Evolutionary conservation across 2,797 vertebrate genomes (phyloP).

Genomic region (Vipera latastei): DNA sequence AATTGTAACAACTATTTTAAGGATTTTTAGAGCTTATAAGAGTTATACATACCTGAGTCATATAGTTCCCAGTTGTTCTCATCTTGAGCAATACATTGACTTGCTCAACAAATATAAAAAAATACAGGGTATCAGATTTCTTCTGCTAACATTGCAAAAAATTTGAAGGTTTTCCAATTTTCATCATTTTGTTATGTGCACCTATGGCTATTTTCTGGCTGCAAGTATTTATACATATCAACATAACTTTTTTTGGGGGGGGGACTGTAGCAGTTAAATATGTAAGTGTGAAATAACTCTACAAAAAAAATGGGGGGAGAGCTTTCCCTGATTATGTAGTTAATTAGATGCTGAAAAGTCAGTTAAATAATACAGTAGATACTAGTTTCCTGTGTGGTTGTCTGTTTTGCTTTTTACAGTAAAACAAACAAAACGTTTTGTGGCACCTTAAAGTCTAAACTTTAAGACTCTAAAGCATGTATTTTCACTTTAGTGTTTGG

Average conservation of each 20-base stretch:
- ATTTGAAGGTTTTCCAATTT: not conserved
- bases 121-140: not conserved
- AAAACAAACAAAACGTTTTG: not conserved
- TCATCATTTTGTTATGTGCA: not conserved
- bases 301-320: not conserved
- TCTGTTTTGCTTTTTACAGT: not conserved
- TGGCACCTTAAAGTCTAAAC: not conserved
- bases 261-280: not conserved
- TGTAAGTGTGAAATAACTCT: not conserved
- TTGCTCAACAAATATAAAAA: not conserved
- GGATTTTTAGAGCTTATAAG: not conserved
- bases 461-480: not conserved
- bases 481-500: not conserved
- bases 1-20: not conserved
- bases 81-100: not conserved
- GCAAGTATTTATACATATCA: not conserved
- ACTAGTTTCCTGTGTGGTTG: not conserved
- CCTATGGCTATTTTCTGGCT: not conserved
- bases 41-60: not conserved
- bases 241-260: not conserved
- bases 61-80: not conserved
- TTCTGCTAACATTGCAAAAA: not conserved
- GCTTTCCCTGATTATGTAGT: not conserved
- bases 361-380: not conserved
- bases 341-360: not conserved